These are phyloP conservation scores for Zaprionus tsacasi DNA, from an alignment of 1,140 invertebrate species.

Conservation along the genomic window DNA sequence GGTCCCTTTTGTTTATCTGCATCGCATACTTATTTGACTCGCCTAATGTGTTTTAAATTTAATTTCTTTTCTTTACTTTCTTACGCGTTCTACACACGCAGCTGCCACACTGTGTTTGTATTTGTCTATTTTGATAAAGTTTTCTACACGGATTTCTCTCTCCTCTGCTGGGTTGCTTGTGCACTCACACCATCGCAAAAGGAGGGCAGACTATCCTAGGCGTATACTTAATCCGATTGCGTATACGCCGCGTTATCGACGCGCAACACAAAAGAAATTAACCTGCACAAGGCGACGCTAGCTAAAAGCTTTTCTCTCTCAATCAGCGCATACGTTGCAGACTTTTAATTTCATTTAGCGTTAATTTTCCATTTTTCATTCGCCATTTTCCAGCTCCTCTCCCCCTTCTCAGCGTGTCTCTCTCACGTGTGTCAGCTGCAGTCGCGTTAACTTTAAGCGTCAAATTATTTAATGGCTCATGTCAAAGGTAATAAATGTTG, in stretches of 20 bases:
- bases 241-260: conserved; percentile 46
- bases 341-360: conserved; percentile 70
- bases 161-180: no score
- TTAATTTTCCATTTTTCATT: conserved; percentile 41
- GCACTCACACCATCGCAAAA: no score
- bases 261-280: background rate
- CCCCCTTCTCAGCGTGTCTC: background rate
- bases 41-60: conserved; percentile 78
- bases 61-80: conserved; percentile 40
- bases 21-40: conserved; percentile 44
- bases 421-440: conserved; percentile 42
- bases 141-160: background rate
- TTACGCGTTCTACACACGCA: background rate
- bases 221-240: conserved; percentile 64
- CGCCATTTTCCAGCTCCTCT: background rate
- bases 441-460: conserved; percentile 26
- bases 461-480: conserved; percentile 77
- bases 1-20: background rate
- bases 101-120: background rate
- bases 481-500: conserved; percentile 79
- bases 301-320: conserved; percentile 71
- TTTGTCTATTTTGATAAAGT: background rate
- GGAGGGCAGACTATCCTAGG: background rate
- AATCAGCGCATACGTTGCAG: conserved; percentile 40
- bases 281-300: conserved; percentile 26